Evolutionary conservation across 2,888 invertebrate genomes (phyloP).

Genomic region (Drosophila nigricruria): DNA sequence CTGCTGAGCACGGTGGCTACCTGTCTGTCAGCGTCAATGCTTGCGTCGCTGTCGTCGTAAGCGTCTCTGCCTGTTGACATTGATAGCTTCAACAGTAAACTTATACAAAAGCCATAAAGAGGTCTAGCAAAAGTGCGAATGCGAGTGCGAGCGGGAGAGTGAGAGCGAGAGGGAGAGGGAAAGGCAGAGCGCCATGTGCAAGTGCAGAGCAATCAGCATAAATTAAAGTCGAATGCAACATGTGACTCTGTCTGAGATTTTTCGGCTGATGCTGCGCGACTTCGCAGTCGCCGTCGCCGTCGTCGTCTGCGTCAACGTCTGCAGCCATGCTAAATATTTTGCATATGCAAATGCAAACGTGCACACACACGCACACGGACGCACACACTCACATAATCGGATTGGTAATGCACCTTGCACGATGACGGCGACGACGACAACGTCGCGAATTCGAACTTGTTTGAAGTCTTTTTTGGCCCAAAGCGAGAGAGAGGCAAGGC

Average conservation of each 20-base stretch:
- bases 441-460: constrained; percentile 80
- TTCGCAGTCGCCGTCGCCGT: constrained; percentile 27
- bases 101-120: constrained; percentile 65
- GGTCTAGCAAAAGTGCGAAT: constrained; percentile 33
- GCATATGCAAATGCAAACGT: constrained; percentile 71
- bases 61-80: constrained; percentile 67
- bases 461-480: constrained; percentile 66
- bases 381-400: constrained; percentile 28
- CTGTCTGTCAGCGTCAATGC: constrained; percentile 64
- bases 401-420: constrained; percentile 74
- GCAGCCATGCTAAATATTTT: constrained; percentile 69
- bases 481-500: constrained; percentile 42
- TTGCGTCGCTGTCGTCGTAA: constrained; percentile 44
- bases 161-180: constrained; percentile 7
- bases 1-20: constrained; percentile 57
- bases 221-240: constrained; percentile 79
- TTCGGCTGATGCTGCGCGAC: constrained; percentile 58
- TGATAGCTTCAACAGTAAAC: constrained; percentile 76
- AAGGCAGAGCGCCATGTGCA: constrained; percentile 25
- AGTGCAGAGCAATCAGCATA: constrained; percentile 67
- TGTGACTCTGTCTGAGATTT: constrained; percentile 69
- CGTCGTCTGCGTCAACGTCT: constrained; percentile 24
- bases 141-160: constrained; percentile 14
- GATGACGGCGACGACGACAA: constrained; percentile 48
- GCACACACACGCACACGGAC: constrained; percentile 11